Evolutionary conservation across 2,888 invertebrate species (phyloP), one percentile per base, ranked within the genome.

Genomic region (Amphipyra berbera): DNA sequence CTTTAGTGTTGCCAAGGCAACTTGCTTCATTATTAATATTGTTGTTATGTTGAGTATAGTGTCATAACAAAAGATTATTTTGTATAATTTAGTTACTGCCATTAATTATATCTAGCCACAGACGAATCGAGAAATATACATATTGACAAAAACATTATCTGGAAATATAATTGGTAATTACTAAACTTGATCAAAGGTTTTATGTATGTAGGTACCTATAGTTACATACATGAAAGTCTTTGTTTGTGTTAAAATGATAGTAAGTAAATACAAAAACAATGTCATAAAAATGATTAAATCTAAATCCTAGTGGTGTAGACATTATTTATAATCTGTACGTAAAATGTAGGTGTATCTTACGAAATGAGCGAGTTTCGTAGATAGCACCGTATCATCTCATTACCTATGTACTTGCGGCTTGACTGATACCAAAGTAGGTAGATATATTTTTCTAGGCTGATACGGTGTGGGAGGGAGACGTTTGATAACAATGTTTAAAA

Each of bases 311-410:
- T 30, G 38, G 35, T 33, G 14, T 10, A 42, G 8, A 14, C 12
- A 1, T 9, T 15, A 14, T 35, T 37, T 15, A 47, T 41, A 41
- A 41, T 46, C 33, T n/a, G 8, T 48, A 27, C 3, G 21, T 42
- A 68, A 30, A 30, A 47, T 10, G 49, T 42, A 40, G 37, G 33
- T 40, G 21, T 27, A 41, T 58, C 60, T 67, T 62, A 59, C 52
- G 61, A 67, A 68, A 76, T 66, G 59, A 56, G 64, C 50, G 49
- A 56, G 61, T 66, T 66, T 67, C 59, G 35, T 65, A 73, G 75
- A 78, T 76, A 74, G 59, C 44, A 40, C 42, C 58, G 67, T 73
- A 76, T 77, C 76, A 68, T 70, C 62, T 71, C 64, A 68, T 76
- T 76, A 73, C 68, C 53, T 30, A 30, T 2, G 27, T 30, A 30